phyloP scores from a whole-genome alignment of 2,888 invertebrate species.

The Antheraea assamensis region DNA sequence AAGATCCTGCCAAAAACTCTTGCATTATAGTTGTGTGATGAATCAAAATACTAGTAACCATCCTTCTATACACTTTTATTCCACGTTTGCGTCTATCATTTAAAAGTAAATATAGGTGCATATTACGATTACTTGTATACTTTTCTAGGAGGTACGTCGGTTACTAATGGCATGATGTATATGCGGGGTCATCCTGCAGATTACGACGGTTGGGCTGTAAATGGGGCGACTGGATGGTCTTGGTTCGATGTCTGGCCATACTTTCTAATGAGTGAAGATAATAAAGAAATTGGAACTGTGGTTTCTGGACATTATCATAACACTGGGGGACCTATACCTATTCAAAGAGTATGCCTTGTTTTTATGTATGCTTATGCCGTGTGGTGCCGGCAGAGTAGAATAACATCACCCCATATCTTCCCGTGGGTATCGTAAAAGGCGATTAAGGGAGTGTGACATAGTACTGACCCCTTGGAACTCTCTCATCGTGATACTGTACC shows the following conservation, averaged over 20 bases:
- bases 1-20: too few species aligned
- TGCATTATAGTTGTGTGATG: too few species aligned
- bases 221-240: conserved; percentile 89
- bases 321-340: conserved; percentile 83
- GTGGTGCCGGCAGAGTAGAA: too few species aligned
- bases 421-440: too few species aligned
- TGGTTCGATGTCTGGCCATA: conserved; percentile 90
- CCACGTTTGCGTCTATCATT: background rate
- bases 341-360: conserved; percentile 65
- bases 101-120: background rate
- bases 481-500: too few species aligned
- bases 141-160: conserved; percentile 85
- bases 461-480: too few species aligned
- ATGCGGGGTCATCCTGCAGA: conserved; percentile 88
- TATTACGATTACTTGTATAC: too few species aligned
- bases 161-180: conserved; percentile 93
- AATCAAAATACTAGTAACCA: too few species aligned
- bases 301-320: conserved; percentile 84
- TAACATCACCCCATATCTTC: too few species aligned
- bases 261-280: conserved; percentile 86
- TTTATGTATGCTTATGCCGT: too few species aligned
- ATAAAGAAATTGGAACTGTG: conserved; percentile 81
- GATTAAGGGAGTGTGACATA: too few species aligned
- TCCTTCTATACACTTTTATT: too few species aligned
- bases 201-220: conserved; percentile 88